These are phyloP conservation scores for Adoxophyes honmai DNA, from an alignment of 1,140 invertebrate genomes.

Conservation along the genomic window DNA sequence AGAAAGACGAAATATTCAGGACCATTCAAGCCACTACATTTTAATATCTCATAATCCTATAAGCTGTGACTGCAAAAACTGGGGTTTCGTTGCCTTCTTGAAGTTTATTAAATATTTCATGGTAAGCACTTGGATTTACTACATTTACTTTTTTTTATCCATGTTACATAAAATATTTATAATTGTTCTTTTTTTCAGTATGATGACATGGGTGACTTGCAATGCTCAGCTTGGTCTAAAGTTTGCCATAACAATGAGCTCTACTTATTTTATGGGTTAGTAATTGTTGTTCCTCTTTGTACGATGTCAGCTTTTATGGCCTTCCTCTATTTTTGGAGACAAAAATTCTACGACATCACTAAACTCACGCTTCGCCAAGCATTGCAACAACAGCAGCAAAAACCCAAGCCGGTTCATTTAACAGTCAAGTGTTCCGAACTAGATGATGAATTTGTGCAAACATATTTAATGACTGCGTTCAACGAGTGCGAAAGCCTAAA, in stretches of 20 bases:
- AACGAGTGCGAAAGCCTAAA: slow-evolving; percentile 39
- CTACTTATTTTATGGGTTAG: no score
- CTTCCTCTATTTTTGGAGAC: not conserved
- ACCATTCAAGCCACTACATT: slow-evolving; percentile 38
- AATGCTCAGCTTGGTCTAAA: slow-evolving; percentile 45
- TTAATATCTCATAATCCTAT: slow-evolving; percentile 57
- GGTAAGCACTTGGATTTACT: not conserved
- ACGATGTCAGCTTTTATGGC: not conserved
- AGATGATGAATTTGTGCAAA: slow-evolving; percentile 59
- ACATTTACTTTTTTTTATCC: not conserved
- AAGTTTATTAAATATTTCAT: not conserved
- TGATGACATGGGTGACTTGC: slow-evolving; percentile 33
- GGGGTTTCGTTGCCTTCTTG: slow-evolving; percentile 44
- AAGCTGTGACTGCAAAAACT: slow-evolving; percentile 48
- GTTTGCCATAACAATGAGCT: slow-evolving; percentile 29
- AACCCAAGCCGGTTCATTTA: slow-evolving; percentile 13
- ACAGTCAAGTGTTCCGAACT: slow-evolving; percentile 44
- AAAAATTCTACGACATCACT: not conserved
- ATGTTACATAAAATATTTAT: not conserved
- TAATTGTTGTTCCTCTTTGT: not conserved
- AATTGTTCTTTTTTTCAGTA: slow-evolving; percentile 39
- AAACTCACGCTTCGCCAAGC: not conserved
- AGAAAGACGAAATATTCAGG: slow-evolving; percentile 36
- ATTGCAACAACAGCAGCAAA: not conserved
- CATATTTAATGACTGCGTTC: slow-evolving; percentile 49